A percentile compares a stretch with the other conserved stretches of the same genome.
Conservation (phyloP, 2,888 invertebrate genomes). For the Aradus depressus region DNA sequence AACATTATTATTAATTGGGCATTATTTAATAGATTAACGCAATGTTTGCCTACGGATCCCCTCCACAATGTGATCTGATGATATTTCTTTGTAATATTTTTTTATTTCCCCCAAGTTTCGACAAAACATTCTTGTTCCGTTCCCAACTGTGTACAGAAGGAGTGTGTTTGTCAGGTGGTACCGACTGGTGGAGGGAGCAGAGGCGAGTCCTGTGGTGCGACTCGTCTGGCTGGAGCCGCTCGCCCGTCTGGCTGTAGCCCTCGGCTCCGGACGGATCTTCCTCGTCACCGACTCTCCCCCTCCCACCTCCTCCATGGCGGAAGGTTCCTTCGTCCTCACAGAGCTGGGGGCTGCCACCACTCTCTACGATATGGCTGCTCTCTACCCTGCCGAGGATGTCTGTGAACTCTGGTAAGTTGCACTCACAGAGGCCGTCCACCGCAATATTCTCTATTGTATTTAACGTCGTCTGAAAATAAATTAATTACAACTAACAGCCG, state of each 20-base stretch:
- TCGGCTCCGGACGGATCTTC: conserved; percentile 66
- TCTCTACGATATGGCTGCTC: conserved; percentile 55
- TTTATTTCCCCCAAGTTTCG: no score
- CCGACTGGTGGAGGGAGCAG: conserved; percentile 24
- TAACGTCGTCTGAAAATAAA: no score
- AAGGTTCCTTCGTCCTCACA: conserved; percentile 65
- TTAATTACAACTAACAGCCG: no score
- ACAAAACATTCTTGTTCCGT: no score
- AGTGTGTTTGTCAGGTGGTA: conserved; percentile 23
- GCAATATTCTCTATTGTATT: conserved; percentile 13
- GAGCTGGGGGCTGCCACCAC: conserved; percentile 60
- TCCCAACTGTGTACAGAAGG: no score
- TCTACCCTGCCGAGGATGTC: conserved; percentile 38
- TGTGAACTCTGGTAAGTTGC: no score
- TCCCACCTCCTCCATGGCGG: conserved; percentile 50
- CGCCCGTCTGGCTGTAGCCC: conserved; percentile 67
- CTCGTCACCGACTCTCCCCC: conserved; percentile 52
- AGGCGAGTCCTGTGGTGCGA: conserved; percentile 22
- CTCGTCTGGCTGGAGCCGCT: conserved; percentile 25
- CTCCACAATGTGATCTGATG: no score
- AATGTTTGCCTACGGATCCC: no score
- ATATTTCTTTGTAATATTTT: no score
- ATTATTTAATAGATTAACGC: no score
- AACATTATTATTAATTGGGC: no score
- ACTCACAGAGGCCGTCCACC: no score